These are phyloP conservation scores for Takifugu rubripes DNA, from an alignment of 2,797 vertebrate genomes.

Conservation along the genomic window DNA sequence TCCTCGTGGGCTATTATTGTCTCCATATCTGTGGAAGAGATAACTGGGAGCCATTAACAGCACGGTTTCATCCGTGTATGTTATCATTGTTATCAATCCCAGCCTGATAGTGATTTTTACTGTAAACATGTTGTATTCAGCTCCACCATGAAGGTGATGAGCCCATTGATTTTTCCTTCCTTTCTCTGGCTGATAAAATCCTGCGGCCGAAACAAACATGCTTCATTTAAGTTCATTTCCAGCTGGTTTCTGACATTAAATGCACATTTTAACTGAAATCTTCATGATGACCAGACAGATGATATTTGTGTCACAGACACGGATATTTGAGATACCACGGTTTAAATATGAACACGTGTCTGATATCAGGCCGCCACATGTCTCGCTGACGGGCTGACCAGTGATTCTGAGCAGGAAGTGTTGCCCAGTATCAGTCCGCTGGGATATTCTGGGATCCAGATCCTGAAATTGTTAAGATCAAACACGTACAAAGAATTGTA, in stretches of 20 bases:
- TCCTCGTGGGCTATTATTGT: slow-evolving; percentile 8
- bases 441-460: slow-evolving; percentile 47
- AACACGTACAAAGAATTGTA: no score
- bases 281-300: no score
- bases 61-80: background rate
- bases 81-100: slow-evolving; percentile 4
- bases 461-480: background rate
- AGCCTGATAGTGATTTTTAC: background rate
- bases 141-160: background rate
- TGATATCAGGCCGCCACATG: slow-evolving; percentile 18
- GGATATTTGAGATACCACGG: slow-evolving; percentile 2
- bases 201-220: no score
- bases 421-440: slow-evolving; percentile 39
- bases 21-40: slow-evolving; percentile 24
- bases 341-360: slow-evolving; percentile 11
- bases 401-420: slow-evolving; percentile 48
- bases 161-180: no score
- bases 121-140: background rate
- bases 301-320: no score
- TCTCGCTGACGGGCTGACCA: slow-evolving; percentile 33
- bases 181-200: no score
- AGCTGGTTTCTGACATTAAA: no score
- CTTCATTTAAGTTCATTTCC: no score
- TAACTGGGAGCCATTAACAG: slow-evolving; percentile 19
- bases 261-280: no score